Base-by-base conservation (phyloP, 2,888 invertebrate species). In the Agonopterix subpropinquella region DNA sequence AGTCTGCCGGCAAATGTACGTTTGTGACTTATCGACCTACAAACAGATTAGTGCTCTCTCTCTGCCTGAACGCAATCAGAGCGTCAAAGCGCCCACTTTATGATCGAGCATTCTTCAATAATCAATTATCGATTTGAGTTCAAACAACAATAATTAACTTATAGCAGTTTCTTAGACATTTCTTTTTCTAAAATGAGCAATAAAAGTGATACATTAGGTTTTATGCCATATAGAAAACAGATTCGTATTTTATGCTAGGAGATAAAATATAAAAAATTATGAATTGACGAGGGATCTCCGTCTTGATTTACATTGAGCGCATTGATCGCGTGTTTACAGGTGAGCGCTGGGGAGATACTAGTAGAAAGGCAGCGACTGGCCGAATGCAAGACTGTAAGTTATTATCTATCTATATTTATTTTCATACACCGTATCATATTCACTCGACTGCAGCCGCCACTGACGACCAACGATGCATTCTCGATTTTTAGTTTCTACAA, bases 261-360 rank as follows among this genome's bases (percentile, higher is more conserved):
- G 28, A 28, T 28, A 28, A 5, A 28, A 28, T 28, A 28, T 5
- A 28, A 4, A 28, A 28, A 28, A 28, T 28, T 13, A 28, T 28
- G 9, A 39, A 39, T n/a, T 39, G n/a, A 37, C 37, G 39, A n/a
- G 39, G 39, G 5, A 28, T 28, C 28, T 39, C 39, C 4, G 39
- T 4, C 39, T 39, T 39, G 9, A 39, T n/a, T 77, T 77, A 73
- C 73, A 81, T 73, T 80, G 74, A 80, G 79, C 75, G 75, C 76
- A 79, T 77, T 82, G 77, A 81, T 84, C 75, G 80, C 80, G 77
- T 85, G 78, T 82, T 85, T 77, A 72, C 85, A 88, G 87, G 87
- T 88, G 78, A 86, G 73, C 80, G 42, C 42, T 70, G 83, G 84
- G 79, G 86, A 80, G 80, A 82, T 85, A 74, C 78, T 86, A 65